phyloP scores from a whole-genome alignment of 1,140 invertebrate species.

The Fopius arisanus region DNA sequence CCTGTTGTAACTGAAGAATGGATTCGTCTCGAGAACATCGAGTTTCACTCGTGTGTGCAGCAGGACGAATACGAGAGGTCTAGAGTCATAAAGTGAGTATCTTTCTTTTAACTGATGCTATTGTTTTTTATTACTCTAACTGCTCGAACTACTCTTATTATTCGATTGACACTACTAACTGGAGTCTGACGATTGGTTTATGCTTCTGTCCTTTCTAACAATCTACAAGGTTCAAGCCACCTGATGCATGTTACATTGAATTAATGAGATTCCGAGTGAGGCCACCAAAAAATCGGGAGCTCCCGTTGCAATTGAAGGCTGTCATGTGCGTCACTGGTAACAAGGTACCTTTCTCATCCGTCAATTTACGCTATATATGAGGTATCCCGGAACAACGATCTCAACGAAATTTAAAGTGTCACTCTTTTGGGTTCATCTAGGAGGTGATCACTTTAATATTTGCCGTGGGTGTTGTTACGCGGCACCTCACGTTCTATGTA shows the following conservation, averaged over 20 bases:
- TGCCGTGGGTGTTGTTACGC: too few species aligned
- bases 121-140: neutral
- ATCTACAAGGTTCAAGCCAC: slow-evolving; percentile 87
- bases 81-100: slow-evolving; percentile 85
- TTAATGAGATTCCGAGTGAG: slow-evolving; percentile 95
- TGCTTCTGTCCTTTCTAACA: neutral
- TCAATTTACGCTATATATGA: neutral
- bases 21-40: slow-evolving; percentile 94
- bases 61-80: slow-evolving; percentile 90
- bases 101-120: slow-evolving; percentile 24
- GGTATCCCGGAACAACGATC: too few species aligned
- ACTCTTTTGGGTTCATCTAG: too few species aligned
- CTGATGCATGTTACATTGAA: slow-evolving; percentile 98
- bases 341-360: slow-evolving; percentile 66
- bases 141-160: slow-evolving; percentile 5
- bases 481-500: too few species aligned
- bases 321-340: slow-evolving; percentile 86
- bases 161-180: slow-evolving; percentile 17
- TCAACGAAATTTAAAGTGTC: too few species aligned
- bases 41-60: slow-evolving; percentile 95
- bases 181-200: neutral
- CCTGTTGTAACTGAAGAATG: slow-evolving; percentile 99
- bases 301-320: slow-evolving; percentile 93
- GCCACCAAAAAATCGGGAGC: slow-evolving; percentile 94
- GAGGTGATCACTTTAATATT: too few species aligned